A percentile compares a stretch with the other conserved stretches of the same genome.
phyloP scores from a whole-genome alignment of 2,888 invertebrate species.

The Patella depressa region DNA sequence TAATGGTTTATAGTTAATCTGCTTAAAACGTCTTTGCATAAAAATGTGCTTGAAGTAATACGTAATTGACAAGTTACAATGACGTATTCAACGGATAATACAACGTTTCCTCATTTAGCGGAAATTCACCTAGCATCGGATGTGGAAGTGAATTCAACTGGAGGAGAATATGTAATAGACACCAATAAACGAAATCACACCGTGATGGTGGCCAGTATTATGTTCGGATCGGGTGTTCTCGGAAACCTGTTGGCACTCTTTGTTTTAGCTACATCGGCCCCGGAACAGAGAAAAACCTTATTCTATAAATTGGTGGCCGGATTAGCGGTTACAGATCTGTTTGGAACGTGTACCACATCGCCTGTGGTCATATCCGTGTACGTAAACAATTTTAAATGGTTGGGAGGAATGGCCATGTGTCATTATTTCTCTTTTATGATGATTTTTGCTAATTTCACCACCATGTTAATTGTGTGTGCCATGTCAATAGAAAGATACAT shows the following conservation, averaged over 20 bases:
- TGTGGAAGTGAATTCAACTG: neutral
- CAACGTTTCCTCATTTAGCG: neutral
- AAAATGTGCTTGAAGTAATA: too few species aligned
- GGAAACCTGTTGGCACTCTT: slow-evolving; percentile 69
- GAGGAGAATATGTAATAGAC: neutral
- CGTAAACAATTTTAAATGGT: slow-evolving; percentile 60
- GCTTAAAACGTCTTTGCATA: too few species aligned
- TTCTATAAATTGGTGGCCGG: slow-evolving; percentile 70
- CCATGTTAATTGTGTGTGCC: slow-evolving; percentile 68
- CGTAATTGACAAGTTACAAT: neutral
- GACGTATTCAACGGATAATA: neutral
- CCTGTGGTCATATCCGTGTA: slow-evolving; percentile 63
- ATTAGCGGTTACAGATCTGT: slow-evolving; percentile 67
- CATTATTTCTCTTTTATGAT: slow-evolving; percentile 69
- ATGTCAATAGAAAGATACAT: slow-evolving; percentile 70
- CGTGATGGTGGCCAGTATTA: slow-evolving; percentile 46
- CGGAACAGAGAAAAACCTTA: slow-evolving; percentile 63
- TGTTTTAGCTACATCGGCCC: slow-evolving; percentile 58
- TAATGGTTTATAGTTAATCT: too few species aligned
- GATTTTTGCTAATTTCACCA: slow-evolving; percentile 67
- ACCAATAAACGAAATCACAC: slow-evolving; percentile 23
- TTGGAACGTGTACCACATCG: slow-evolving; percentile 68
- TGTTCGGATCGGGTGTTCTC: slow-evolving; percentile 60
- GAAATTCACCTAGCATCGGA: neutral
- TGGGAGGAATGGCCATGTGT: slow-evolving; percentile 63